Percentiles rank a stretch among this genome's conserved stretches.
These are phyloP conservation scores for Myotis yumanensis DNA, from an alignment of 2,113 vertebrate genomes.

Conservation along the genomic window DNA sequence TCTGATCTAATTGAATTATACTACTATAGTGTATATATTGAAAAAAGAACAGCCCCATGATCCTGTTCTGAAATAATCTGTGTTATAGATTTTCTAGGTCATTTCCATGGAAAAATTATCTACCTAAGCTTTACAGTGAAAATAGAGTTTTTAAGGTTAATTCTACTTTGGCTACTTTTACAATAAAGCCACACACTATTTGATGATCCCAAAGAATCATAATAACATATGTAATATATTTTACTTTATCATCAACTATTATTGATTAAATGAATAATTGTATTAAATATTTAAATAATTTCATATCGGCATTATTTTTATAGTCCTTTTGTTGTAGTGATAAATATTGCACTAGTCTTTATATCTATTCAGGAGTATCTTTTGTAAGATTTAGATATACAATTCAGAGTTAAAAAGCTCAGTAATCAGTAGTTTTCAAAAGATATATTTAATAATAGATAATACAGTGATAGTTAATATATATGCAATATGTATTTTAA, in stretches of 20 bases:
- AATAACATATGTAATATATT: background rate
- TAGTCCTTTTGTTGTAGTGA: background rate
- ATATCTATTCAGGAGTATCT: background rate
- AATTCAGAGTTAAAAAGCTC: background rate
- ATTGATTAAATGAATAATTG: background rate
- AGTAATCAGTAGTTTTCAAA: background rate
- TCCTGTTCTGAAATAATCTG: background rate
- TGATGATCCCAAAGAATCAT: background rate
- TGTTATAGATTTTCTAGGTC: background rate
- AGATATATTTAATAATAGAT: background rate
- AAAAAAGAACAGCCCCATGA: background rate
- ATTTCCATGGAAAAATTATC: background rate
- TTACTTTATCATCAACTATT: background rate
- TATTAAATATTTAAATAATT: slow-evolving; percentile 1
- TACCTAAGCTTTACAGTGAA: background rate
- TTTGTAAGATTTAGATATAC: background rate
- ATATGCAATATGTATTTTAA: background rate
- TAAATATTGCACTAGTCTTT: background rate
- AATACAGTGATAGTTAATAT: background rate
- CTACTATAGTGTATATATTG: background rate
- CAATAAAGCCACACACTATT: background rate
- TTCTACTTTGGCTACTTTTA: background rate
- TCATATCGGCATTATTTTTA: background rate
- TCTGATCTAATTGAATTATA: background rate
- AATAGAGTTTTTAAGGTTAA: background rate